Conservation (phyloP, 2,113 vertebrate species). For the Calypte anna region DNA sequence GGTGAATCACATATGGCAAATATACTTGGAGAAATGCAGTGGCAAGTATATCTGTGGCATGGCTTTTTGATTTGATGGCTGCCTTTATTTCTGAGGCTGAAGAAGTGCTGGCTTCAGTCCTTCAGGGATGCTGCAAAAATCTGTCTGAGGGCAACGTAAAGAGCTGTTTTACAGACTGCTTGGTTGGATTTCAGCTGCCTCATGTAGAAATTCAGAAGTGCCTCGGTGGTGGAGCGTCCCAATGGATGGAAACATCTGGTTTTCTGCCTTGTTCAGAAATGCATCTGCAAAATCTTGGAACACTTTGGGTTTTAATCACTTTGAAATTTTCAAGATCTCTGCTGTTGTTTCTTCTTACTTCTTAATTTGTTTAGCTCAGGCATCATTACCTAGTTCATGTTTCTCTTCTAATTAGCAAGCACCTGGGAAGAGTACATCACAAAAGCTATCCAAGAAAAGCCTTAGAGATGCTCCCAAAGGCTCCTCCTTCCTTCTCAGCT, state of each 20-base stretch:
- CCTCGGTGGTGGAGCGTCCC: neutral
- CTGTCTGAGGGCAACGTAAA: fast-evolving
- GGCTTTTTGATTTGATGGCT: neutral
- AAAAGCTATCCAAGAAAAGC: neutral
- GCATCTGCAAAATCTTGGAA: neutral
- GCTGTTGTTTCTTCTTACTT: neutral
- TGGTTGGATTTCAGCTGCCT: neutral
- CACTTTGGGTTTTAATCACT: neutral
- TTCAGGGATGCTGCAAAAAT: neutral
- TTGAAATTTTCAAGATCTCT: neutral
- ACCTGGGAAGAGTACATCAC: neutral
- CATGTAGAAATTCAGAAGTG: neutral
- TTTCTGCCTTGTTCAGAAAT: neutral
- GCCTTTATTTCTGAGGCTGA: neutral
- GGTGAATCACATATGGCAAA: neutral
- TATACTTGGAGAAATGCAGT: neutral
- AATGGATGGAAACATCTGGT: neutral
- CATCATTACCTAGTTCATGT: neutral
- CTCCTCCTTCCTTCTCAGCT: neutral
- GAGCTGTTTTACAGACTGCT: neutral
- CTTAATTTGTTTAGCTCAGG: neutral
- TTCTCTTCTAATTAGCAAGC: neutral
- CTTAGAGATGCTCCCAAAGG: neutral
- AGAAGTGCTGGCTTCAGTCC: neutral
- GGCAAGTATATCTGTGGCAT: neutral